Evolutionary conservation across 2,888 invertebrate species (phyloP).

Genomic region (Baccha elongata): DNA sequence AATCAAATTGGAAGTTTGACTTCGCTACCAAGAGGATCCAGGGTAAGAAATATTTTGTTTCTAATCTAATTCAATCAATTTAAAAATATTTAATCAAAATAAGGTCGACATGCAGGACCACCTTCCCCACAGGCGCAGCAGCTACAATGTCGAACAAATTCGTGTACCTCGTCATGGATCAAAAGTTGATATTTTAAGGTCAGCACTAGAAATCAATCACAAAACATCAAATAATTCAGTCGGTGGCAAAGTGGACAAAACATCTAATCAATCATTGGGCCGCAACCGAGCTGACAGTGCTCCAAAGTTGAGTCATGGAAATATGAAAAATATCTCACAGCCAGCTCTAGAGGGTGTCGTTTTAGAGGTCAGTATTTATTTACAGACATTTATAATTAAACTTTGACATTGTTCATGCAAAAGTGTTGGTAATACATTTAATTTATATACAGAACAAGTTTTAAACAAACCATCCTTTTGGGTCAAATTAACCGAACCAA

Average conservation of each 20-base stretch:
- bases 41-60: slow-evolving; percentile 82
- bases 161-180: slow-evolving; percentile 80
- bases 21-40: slow-evolving; percentile 86
- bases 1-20: slow-evolving; percentile 90
- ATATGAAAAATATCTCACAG: slow-evolving; percentile 85
- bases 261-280: slow-evolving; percentile 85
- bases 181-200: slow-evolving; percentile 87
- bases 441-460: slow-evolving; percentile 4
- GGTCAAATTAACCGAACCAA: slow-evolving; percentile 23
- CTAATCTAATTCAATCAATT: slow-evolving; percentile 1
- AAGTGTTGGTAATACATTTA: slow-evolving; percentile 13
- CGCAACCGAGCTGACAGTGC: slow-evolving; percentile 85
- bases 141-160: slow-evolving; percentile 82
- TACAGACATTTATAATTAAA: slow-evolving; percentile 3
- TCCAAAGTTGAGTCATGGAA: slow-evolving; percentile 84
- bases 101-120: slow-evolving; percentile 82
- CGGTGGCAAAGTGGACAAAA: slow-evolving; percentile 82
- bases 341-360: slow-evolving; percentile 84
- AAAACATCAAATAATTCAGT: slow-evolving; percentile 83
- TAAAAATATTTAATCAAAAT: slow-evolving; percentile 1
- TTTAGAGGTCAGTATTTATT: slow-evolving; percentile 83
- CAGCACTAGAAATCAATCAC: slow-evolving; percentile 87
- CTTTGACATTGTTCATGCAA: slow-evolving; percentile 17
- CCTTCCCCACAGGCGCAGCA: slow-evolving; percentile 82
- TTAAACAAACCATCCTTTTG: slow-evolving; percentile 10